phyloP scores from a whole-genome alignment of 1,140 invertebrate species.

The Orius insidiosus region DNA sequence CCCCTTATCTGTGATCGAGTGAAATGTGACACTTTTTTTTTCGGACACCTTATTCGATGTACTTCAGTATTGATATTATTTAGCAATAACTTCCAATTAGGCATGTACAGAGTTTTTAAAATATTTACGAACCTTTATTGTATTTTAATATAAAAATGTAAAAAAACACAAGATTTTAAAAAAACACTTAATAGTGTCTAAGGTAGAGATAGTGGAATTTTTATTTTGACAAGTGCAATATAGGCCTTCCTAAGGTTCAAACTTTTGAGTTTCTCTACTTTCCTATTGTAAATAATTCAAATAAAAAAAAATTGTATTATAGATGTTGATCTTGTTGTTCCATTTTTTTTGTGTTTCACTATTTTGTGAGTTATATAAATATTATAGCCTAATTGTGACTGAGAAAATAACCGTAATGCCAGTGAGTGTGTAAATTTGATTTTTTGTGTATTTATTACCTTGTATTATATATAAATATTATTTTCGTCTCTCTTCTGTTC shows the following conservation, averaged over 20 bases:
- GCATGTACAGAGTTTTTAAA: conserved; percentile 10
- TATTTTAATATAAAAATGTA: conserved; percentile 14
- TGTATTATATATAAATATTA: conserved; percentile 3
- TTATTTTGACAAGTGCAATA: conserved; percentile 17
- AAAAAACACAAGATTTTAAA: conserved; percentile 3
- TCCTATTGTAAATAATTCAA: conserved; percentile 16
- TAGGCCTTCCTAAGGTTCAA: not conserved
- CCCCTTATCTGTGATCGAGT: conserved; percentile 8
- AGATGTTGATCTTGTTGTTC: conserved; percentile 17
- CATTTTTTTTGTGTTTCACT: conserved; percentile 15
- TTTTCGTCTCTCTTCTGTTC: conserved; percentile 10
- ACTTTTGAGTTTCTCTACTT: conserved; percentile 9
- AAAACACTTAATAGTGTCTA: conserved; percentile 16
- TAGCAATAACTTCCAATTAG: conserved; percentile 11
- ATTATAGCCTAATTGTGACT: conserved; percentile 15
- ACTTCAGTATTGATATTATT: conserved; percentile 12
- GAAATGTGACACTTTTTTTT: conserved; percentile 2
- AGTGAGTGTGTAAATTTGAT: conserved; percentile 14
- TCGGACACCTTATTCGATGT: not conserved
- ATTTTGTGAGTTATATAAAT: conserved; percentile 15
- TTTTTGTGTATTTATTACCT: conserved; percentile 1
- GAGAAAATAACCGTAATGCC: conserved; percentile 11
- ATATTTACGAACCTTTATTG: conserved; percentile 14
- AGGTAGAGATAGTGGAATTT: conserved; percentile 6
- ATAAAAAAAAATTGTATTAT: conserved; percentile 15